A percentile compares a stretch with the other conserved stretches of the same genome.
phyloP scores from a whole-genome alignment of 2,113 vertebrate species.

The Ciconia boyciana region DNA sequence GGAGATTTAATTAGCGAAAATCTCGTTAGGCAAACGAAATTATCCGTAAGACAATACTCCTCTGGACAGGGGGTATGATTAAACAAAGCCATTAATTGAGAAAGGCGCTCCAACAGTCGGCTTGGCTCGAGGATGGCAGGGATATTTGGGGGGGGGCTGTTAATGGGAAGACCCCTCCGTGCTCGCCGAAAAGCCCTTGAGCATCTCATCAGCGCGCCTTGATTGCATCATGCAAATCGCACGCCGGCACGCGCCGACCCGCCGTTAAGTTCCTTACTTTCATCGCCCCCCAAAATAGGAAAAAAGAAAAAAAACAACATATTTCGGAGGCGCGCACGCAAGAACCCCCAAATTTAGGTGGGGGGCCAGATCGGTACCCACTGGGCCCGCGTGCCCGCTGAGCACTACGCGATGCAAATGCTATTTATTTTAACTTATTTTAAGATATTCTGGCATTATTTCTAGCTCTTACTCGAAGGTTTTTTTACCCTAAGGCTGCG shows the following conservation, averaged over 20 bases:
- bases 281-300: slow-evolving; percentile 21
- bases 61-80: slow-evolving; percentile 87
- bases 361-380: neutral
- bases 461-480: neutral
- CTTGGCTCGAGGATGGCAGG: neutral
- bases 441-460: neutral
- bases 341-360: neutral
- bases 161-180: neutral
- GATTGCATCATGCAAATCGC: slow-evolving; percentile 79
- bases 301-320: accelerated
- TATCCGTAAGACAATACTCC: slow-evolving; percentile 95
- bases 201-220: slow-evolving; percentile 72
- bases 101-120: slow-evolving; percentile 68
- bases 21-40: slow-evolving; percentile 99
- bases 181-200: neutral
- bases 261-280: slow-evolving; percentile 11
- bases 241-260: slow-evolving; percentile 52
- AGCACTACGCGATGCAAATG: accelerated
- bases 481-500: neutral
- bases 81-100: slow-evolving; percentile 80
- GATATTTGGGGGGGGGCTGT: neutral
- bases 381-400: accelerated
- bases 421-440: accelerated
- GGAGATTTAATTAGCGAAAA: slow-evolving; percentile 98
- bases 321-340: accelerated